These are phyloP conservation scores for Rhynchophorus ferrugineus DNA, from an alignment of 1,140 invertebrate genomes.

Conservation along the genomic window DNA sequence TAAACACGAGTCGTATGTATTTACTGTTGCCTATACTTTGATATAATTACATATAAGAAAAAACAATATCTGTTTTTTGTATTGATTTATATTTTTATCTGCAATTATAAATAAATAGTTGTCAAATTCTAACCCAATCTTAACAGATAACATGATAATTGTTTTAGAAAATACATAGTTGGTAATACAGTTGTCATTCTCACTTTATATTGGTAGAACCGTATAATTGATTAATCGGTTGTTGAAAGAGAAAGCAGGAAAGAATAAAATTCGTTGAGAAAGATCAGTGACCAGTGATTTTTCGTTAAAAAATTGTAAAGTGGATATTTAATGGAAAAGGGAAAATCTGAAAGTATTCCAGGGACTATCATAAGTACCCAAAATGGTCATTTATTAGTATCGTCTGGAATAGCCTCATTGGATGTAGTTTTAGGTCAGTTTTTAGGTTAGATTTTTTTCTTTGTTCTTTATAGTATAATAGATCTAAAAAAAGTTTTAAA, in stretches of 20 bases:
- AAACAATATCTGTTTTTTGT: too few relatives aligned
- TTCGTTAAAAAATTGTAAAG: background rate
- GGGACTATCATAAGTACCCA: constrained; percentile 58
- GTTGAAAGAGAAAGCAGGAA: constrained; percentile 3
- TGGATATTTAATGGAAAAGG: constrained; percentile 29
- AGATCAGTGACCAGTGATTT: background rate
- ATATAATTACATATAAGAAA: too few relatives aligned
- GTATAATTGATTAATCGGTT: background rate
- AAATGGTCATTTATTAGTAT: constrained; percentile 61
- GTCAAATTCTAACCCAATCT: too few relatives aligned
- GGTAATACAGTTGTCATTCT: too few relatives aligned
- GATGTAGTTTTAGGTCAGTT: constrained; percentile 56
- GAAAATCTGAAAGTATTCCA: constrained; percentile 41
- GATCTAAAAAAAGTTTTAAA: constrained; percentile 8
- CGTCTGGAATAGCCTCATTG: constrained; percentile 62
- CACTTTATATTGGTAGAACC: too few relatives aligned
- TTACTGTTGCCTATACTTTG: too few relatives aligned
- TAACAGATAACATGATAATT: too few relatives aligned
- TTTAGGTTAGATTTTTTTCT: constrained; percentile 26
- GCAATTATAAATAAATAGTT: too few relatives aligned
- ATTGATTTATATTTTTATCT: too few relatives aligned
- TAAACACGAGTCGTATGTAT: too few relatives aligned
- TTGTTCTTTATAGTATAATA: constrained; percentile 26
- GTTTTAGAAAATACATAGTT: too few relatives aligned
- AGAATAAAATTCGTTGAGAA: background rate